Conservation (phyloP, 1,140 invertebrate species). For the Orchestia grillus region DNA sequence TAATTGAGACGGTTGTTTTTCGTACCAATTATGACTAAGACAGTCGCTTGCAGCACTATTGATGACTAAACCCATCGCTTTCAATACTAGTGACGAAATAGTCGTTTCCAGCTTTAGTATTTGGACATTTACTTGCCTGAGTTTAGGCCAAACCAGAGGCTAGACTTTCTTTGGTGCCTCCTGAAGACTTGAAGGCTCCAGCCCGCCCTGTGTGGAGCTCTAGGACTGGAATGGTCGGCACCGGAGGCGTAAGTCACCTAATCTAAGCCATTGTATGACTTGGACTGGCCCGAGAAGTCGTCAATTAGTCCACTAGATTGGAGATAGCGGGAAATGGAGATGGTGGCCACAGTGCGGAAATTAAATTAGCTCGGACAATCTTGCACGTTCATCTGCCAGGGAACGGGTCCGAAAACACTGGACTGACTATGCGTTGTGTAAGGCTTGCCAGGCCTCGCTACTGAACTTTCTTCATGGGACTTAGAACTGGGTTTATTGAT, state of each 20-base stretch:
- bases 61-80: no score
- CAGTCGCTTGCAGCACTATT: no score
- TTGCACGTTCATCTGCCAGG: background rate
- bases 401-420: background rate
- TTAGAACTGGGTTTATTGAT: background rate
- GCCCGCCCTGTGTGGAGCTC: background rate
- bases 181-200: background rate
- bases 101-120: no score
- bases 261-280: background rate
- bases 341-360: background rate
- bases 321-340: background rate
- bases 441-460: background rate
- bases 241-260: background rate
- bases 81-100: no score
- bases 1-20: no score
- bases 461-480: background rate
- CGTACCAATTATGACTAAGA: no score
- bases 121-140: no score
- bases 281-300: background rate
- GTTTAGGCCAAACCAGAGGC: no score
- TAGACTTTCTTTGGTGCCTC: no score
- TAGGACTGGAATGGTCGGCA: background rate
- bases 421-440: background rate
- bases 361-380: background rate
- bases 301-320: conserved; percentile 29